Percentiles rank a stretch among this genome's conserved stretches.
These are phyloP conservation scores for Chitala chitala DNA, from an alignment of 2,113 vertebrate species.

Conservation along the genomic window DNA sequence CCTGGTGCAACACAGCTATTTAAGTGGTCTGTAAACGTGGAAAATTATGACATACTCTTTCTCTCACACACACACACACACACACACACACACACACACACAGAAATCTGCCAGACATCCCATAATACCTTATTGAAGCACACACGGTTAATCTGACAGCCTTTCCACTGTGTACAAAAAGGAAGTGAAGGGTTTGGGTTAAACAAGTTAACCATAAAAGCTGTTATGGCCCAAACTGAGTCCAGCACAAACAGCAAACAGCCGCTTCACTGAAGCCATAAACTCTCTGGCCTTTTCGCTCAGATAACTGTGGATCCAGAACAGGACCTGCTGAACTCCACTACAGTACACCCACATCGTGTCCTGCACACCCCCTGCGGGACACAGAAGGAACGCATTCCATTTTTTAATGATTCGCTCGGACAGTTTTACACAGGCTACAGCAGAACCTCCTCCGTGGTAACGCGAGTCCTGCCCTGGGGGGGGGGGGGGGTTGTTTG, in stretches of 20 bases:
- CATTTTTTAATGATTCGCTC: not conserved
- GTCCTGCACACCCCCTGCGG: not conserved
- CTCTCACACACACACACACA: not conserved
- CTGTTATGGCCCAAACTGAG: too few species aligned
- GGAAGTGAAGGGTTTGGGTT: not conserved
- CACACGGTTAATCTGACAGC: not conserved
- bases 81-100: too few species aligned
- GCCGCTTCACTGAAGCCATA: not conserved
- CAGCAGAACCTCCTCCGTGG: too few species aligned
- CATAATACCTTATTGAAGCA: too few species aligned
- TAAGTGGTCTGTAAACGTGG: too few species aligned
- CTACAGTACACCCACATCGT: not conserved
- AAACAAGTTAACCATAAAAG: too few species aligned
- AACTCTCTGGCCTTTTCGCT: constrained; percentile 19
- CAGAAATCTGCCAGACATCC: too few species aligned
- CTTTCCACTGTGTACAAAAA: not conserved
- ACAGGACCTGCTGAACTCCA: not conserved
- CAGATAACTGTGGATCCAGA: not conserved
- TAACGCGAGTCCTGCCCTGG: not conserved
- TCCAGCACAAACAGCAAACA: constrained; percentile 16
- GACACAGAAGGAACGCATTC: not conserved
- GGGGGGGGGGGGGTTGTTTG: too few species aligned
- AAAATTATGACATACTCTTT: too few species aligned
- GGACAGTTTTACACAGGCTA: not conserved
- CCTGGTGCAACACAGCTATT: too few species aligned